Evolutionary conservation across 2,888 invertebrate species (phyloP).

Genomic region (Proisotoma minuta): DNA sequence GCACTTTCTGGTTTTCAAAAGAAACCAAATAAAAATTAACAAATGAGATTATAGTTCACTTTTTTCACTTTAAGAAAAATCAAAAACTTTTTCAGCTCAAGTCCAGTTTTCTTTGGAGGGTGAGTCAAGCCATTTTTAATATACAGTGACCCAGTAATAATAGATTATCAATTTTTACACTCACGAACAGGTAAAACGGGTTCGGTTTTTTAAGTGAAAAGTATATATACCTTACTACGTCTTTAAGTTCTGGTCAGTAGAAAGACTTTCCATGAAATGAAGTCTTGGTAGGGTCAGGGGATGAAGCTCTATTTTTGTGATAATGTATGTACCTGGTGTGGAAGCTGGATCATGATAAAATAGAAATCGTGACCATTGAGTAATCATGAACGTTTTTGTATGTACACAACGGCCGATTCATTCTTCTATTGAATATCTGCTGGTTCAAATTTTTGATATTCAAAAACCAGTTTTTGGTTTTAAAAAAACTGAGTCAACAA

Average conservation of each 20-base stretch:
- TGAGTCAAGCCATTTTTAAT: no score
- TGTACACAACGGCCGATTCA: not conserved
- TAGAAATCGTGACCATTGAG: not conserved
- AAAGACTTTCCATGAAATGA: slow-evolving; percentile 12
- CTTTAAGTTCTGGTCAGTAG: slow-evolving; percentile 22
- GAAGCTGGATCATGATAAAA: not conserved
- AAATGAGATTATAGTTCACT: no score
- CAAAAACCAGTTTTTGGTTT: slow-evolving; percentile 35
- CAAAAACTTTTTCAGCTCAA: no score
- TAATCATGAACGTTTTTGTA: not conserved
- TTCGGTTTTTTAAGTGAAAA: slow-evolving; percentile 19
- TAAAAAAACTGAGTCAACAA: slow-evolving; percentile 25
- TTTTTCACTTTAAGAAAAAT: no score
- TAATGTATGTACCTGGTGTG: not conserved
- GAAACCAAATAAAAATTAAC: no score
- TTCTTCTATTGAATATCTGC: slow-evolving; percentile 6
- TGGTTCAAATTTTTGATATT: slow-evolving; percentile 18
- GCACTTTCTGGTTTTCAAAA: no score
- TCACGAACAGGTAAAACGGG: slow-evolving; percentile 31
- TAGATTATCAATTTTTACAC: slow-evolving; percentile 26
- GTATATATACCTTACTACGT: no score
- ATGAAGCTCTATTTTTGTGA: not conserved
- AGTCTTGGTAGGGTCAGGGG: slow-evolving; percentile 7
- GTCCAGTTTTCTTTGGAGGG: no score
- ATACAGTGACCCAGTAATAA: not conserved